These are phyloP conservation scores for Naso thynnoides DNA, from an alignment of 2,797 vertebrate species.

Conservation along the genomic window DNA sequence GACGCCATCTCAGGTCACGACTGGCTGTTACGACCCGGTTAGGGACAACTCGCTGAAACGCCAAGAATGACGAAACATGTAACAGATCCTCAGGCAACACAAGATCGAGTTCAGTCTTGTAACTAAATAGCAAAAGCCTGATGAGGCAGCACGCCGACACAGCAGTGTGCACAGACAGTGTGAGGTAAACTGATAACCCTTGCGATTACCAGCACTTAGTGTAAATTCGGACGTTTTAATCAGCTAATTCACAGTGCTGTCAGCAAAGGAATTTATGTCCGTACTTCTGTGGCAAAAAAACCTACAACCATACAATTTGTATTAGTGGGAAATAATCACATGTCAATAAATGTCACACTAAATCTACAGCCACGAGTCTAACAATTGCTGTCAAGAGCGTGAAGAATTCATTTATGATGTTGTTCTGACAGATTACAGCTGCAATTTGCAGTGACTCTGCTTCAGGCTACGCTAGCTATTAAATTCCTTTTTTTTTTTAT, in stretches of 20 bases:
- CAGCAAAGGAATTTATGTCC: neutral
- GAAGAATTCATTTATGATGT: neutral
- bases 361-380: neutral
- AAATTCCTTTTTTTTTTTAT: slow-evolving; percentile 1
- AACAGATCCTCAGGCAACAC: slow-evolving; percentile 56
- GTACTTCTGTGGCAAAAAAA: neutral
- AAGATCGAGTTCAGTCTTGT: slow-evolving; percentile 45
- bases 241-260: slow-evolving; percentile 3
- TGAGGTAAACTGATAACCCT: slow-evolving; percentile 12
- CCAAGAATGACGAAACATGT: slow-evolving; percentile 46
- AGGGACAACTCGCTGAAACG: slow-evolving; percentile 37
- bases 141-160: slow-evolving; percentile 26
- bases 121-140: slow-evolving; percentile 61
- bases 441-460: slow-evolving; percentile 5
- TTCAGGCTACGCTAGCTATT: slow-evolving; percentile 12
- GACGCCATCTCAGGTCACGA: slow-evolving; percentile 30
- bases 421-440: slow-evolving; percentile 6
- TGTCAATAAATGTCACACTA: neutral
- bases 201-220: slow-evolving; percentile 4
- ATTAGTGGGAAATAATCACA: slow-evolving; percentile 4
- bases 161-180: neutral
- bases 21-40: slow-evolving; percentile 33
- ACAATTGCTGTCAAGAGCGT: neutral
- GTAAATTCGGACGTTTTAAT: neutral
- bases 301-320: neutral